Evolutionary conservation across 2,113 vertebrate species (phyloP), one percentile per base, ranked within the genome.

Genomic region (Rhinopithecus roxellana): DNA sequence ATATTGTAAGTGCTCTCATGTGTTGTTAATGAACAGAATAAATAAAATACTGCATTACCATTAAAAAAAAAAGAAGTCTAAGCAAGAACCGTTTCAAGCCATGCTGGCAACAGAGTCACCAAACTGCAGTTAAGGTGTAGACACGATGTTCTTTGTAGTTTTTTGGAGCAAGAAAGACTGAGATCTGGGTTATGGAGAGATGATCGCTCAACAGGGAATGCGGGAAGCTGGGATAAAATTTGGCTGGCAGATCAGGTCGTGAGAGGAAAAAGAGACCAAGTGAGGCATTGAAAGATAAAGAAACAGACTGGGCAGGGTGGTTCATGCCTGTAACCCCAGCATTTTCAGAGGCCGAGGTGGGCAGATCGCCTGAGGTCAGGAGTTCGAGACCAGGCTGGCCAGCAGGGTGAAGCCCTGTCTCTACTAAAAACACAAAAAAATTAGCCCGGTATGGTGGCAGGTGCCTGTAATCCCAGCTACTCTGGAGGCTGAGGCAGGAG

Each of bases 1-100:
- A 18, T 35, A 69, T 69, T 69, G 67, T 69, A 69, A 69, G 32
- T 8, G 32, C 17, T 69, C 67, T 69, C 30, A 69, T 69, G 13
- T 32, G 17, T 69, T 69, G 30, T 69, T 69, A 69, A 69, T 69
- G 32, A 35, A 69, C 30, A 69, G 32, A 69, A 69, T 69, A 69
- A 69, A 69, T 69, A 69, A 69, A n/a, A n/a, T 69, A 69, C 32
- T 35, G 32, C 32, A 35, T 69, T 69, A 69, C 32, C 67, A 32
- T 32, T 69, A 35, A 3, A 69, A 69, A 69, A 69, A 67, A 69
- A 69, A 3, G 1, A 69, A 17, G 67, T 35, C 12, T 64, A 86
- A 50, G 80, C 74, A 83, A 89, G 89, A 94, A 75, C 52, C 72
- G 30, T 87, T 92, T 90, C 59, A 94, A 96, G 48, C 45, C 67